Conservation (phyloP, 2,888 invertebrate species). For the Drosophila anomelani region DNA sequence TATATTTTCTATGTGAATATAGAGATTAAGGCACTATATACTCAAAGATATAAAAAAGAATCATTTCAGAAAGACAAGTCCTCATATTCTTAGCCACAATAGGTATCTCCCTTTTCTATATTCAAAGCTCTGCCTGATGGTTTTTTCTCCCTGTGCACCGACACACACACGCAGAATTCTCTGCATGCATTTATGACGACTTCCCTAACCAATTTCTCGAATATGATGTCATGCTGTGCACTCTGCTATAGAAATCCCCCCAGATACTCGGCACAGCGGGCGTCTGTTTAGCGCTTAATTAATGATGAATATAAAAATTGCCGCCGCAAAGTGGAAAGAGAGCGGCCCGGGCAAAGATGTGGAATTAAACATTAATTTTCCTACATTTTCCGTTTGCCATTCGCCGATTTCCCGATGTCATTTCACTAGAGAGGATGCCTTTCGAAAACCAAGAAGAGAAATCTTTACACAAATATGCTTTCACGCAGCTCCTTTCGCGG, state of each 20-base stretch:
- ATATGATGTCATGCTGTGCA: constrained; percentile 77
- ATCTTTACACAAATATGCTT: constrained; percentile 79
- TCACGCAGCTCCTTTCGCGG: constrained; percentile 71
- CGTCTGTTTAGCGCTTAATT: constrained; percentile 80
- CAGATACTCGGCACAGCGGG: constrained; percentile 60
- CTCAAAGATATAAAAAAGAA: not conserved
- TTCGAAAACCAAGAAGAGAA: constrained; percentile 37
- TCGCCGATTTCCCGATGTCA: constrained; percentile 41
- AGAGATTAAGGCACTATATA: not conserved
- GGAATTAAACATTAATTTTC: constrained; percentile 14
- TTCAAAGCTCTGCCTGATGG: not conserved
- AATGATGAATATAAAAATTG: constrained; percentile 81
- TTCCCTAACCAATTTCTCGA: constrained; percentile 70
- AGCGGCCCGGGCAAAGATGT: not conserved
- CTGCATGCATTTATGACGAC: constrained; percentile 48
- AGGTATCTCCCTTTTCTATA: too few species aligned
- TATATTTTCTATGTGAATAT: not conserved
- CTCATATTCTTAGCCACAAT: too few species aligned
- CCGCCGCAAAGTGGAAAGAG: constrained; percentile 49
- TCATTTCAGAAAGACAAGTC: too few species aligned
- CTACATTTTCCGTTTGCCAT: constrained; percentile 13
- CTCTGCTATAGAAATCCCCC: constrained; percentile 24
- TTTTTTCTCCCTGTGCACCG: constrained; percentile 12
- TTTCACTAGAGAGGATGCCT: constrained; percentile 36
- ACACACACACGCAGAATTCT: constrained; percentile 26